These are phyloP conservation scores for Danio jaintianensis DNA, from an alignment of 2,797 vertebrate species.

Conservation along the genomic window DNA sequence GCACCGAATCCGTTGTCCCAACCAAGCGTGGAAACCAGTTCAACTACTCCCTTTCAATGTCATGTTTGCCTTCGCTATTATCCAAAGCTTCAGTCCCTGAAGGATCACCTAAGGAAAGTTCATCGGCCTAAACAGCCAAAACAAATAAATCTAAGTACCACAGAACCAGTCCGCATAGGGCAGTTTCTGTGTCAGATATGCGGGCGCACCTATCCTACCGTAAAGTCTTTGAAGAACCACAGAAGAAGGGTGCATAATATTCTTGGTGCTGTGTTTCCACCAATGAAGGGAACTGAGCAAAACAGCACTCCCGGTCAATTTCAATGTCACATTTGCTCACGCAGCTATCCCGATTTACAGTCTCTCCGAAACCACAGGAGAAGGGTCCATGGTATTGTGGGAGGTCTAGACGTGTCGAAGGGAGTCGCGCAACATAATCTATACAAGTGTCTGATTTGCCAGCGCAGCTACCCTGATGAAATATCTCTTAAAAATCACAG, in stretches of 20 bases:
- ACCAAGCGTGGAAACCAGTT: slow-evolving; percentile 33
- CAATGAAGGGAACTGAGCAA: slow-evolving; percentile 47
- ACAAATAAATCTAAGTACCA: not conserved
- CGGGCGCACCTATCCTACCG: slow-evolving; percentile 73
- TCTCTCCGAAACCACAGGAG: slow-evolving; percentile 66
- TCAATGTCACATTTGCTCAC: slow-evolving; percentile 61
- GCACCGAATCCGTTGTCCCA: not conserved
- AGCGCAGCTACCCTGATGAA: slow-evolving; percentile 50
- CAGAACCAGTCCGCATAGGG: slow-evolving; percentile 8
- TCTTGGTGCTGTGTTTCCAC: slow-evolving; percentile 65
- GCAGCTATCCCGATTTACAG: slow-evolving; percentile 49
- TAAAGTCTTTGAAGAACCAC: slow-evolving; percentile 80
- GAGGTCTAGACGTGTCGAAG: slow-evolving; percentile 45
- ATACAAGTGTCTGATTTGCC: slow-evolving; percentile 60
- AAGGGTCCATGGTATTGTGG: slow-evolving; percentile 77
- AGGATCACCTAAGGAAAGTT: slow-evolving; percentile 61
- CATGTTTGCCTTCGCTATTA: slow-evolving; percentile 59
- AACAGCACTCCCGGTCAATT: slow-evolving; percentile 47
- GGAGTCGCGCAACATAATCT: slow-evolving; percentile 29
- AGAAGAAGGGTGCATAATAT: slow-evolving; percentile 78
- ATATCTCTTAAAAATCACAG: slow-evolving; percentile 57
- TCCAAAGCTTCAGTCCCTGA: slow-evolving; percentile 62
- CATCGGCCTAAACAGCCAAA: slow-evolving; percentile 49
- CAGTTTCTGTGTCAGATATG: slow-evolving; percentile 76
- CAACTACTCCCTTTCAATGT: slow-evolving; percentile 52